These are phyloP conservation scores for Villa cingulata DNA, from an alignment of 2,888 invertebrate species.

Conservation along the genomic window DNA sequence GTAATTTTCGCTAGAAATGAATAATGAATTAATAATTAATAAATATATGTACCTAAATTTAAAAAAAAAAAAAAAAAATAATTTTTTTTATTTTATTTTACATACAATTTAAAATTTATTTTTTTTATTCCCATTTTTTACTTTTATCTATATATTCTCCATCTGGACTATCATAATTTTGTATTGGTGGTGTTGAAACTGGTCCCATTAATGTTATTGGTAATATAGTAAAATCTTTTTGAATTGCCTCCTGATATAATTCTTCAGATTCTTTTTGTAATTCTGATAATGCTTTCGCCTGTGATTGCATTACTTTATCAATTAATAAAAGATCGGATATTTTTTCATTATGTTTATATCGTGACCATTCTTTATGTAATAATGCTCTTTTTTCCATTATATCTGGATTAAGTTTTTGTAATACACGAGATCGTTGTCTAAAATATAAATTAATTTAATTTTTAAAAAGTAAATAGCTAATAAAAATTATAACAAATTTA, in stretches of 20 bases:
- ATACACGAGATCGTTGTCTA: neutral
- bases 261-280: slow-evolving; percentile 70
- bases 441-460: too few relatives aligned
- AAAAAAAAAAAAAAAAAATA: too few relatives aligned
- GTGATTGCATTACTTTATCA: slow-evolving; percentile 52
- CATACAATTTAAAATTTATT: neutral
- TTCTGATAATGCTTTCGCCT: slow-evolving; percentile 66
- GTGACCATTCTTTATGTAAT: slow-evolving; percentile 62
- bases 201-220: slow-evolving; percentile 62
- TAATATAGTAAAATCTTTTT: slow-evolving; percentile 58
- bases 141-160: slow-evolving; percentile 79
- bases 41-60: too few relatives aligned
- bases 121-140: slow-evolving; percentile 54
- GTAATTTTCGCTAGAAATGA: too few relatives aligned
- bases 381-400: slow-evolving; percentile 49
- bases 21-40: too few relatives aligned
- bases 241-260: slow-evolving; percentile 73
- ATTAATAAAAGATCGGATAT: slow-evolving; percentile 52
- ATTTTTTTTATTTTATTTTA: too few relatives aligned
- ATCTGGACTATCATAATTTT: slow-evolving; percentile 68
- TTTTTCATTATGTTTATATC: slow-evolving; percentile 51
- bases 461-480: too few relatives aligned
- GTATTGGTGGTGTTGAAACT: slow-evolving; percentile 67
- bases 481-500: slow-evolving; percentile 27
- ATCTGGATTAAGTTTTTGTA: neutral